Percentiles rank a stretch among this genome's conserved stretches.
phyloP scores from a whole-genome alignment of 2,888 invertebrate species.

The Parnassius glacialis region DNA sequence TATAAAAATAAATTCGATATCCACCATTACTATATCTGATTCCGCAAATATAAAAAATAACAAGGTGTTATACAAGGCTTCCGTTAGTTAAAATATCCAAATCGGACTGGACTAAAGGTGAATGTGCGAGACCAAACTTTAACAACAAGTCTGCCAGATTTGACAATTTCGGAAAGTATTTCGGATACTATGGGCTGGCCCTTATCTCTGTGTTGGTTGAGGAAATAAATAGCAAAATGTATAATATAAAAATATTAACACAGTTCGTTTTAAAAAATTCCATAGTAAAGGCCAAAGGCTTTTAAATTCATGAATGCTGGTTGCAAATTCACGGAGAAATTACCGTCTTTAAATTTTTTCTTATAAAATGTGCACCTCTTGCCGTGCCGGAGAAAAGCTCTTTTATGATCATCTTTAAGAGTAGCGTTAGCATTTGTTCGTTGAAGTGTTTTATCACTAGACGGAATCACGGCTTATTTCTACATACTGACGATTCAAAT shows the following conservation, averaged over 20 bases:
- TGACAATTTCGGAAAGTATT: too few species aligned
- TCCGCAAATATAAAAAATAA: too few species aligned
- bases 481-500: constrained; percentile 11
- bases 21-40: too few species aligned
- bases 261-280: background rate
- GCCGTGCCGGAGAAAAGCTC: constrained; percentile 39
- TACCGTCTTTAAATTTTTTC: constrained; percentile 38
- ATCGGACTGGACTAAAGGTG: too few species aligned
- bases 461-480: constrained; percentile 13
- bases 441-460: constrained; percentile 29
- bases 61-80: too few species aligned
- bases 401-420: constrained; percentile 35
- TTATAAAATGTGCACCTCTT: constrained; percentile 46
- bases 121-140: too few species aligned
- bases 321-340: constrained; percentile 29
- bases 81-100: too few species aligned
- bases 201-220: background rate
- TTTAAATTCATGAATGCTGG: constrained; percentile 23
- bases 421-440: constrained; percentile 31
- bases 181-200: too few species aligned
- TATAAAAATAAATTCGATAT: too few species aligned
- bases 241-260: background rate
- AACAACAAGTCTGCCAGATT: too few species aligned
- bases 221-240: background rate
- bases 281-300: background rate